Conservation (phyloP, 2,113 vertebrate genomes). For the Apteryx owenii region DNA sequence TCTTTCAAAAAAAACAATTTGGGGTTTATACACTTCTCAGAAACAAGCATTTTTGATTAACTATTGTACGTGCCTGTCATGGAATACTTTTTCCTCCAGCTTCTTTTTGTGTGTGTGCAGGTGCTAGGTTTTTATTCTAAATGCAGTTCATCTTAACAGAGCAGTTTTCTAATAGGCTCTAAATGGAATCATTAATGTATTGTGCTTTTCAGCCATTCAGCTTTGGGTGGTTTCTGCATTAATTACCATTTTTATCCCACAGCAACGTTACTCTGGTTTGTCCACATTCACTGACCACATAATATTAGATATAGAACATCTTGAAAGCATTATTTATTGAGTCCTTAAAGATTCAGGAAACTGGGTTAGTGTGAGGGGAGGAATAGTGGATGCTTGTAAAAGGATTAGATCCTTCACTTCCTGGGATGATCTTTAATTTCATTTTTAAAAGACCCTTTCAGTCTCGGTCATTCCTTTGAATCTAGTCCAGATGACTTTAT, state of each 20-base stretch:
- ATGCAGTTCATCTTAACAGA: slow-evolving; percentile 21
- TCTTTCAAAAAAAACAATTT: neutral
- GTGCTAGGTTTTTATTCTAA: slow-evolving; percentile 51
- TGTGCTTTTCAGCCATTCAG: slow-evolving; percentile 57
- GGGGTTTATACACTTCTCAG: neutral
- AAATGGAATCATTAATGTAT: slow-evolving; percentile 61
- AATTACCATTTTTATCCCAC: slow-evolving; percentile 14
- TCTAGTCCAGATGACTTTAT: neutral
- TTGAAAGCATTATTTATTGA: neutral
- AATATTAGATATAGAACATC: neutral
- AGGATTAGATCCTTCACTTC: neutral
- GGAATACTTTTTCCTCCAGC: slow-evolving; percentile 43
- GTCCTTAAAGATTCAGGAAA: neutral
- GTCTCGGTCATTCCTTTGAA: neutral
- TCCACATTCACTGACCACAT: neutral
- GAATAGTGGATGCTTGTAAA: neutral
- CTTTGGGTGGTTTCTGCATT: slow-evolving; percentile 35
- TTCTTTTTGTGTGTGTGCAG: slow-evolving; percentile 42
- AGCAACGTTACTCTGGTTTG: neutral
- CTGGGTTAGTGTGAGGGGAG: neutral
- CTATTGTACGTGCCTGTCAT: neutral
- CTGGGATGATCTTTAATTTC: fast-evolving
- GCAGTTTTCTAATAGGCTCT: slow-evolving; percentile 35
- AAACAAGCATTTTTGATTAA: slow-evolving; percentile 41
- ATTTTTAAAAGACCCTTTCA: neutral